A percentile compares a stretch with the other conserved stretches of the same genome.
phyloP scores from a whole-genome alignment of 2,888 invertebrate species.

The Cotesia congregata region DNA sequence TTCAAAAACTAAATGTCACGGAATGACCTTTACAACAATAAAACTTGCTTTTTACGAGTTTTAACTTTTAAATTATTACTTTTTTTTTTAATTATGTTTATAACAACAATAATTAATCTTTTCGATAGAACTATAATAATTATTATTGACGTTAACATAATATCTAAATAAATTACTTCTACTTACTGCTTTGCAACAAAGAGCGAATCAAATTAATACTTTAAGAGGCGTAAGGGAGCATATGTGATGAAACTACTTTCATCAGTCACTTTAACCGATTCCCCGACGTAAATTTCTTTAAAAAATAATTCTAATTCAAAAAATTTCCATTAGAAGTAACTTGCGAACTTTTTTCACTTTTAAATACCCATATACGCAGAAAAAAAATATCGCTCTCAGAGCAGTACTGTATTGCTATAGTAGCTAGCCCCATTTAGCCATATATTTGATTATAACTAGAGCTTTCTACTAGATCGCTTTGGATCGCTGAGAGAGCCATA shows the following conservation, averaged over 20 bases:
- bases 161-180: not conserved
- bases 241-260: conserved; percentile 18
- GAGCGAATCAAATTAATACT: not conserved
- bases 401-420: no score
- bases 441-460: no score
- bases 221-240: not conserved
- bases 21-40: conserved; percentile 25
- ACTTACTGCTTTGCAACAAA: not conserved
- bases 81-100: not conserved
- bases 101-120: not conserved
- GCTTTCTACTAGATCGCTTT: no score
- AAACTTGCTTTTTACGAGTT: not conserved
- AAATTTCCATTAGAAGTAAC: not conserved
- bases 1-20: conserved; percentile 25
- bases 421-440: no score
- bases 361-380: no score
- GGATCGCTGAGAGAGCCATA: no score
- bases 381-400: no score
- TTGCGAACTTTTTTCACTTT: not conserved
- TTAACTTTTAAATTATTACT: not conserved
- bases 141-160: not conserved
- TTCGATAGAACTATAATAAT: not conserved
- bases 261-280: not conserved
- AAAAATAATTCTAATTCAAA: not conserved
- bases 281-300: not conserved